Evolutionary conservation across 1,140 invertebrate genomes (phyloP).

Genomic region (Tetramorium parvispinum): DNA sequence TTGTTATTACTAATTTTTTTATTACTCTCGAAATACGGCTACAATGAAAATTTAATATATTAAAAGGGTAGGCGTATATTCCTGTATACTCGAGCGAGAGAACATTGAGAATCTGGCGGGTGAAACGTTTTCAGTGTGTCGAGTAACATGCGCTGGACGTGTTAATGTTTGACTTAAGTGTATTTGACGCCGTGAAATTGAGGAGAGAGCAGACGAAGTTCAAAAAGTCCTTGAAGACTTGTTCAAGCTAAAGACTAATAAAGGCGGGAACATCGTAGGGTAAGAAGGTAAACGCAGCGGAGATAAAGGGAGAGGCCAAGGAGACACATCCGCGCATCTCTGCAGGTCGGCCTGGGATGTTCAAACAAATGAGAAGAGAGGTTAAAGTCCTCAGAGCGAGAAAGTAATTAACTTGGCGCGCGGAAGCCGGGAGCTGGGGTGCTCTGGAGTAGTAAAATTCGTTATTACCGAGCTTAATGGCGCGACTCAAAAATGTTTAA

Average conservation of each 20-base stretch:
- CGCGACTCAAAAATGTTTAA: conserved; percentile 73
- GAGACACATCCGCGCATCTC: conserved; percentile 46
- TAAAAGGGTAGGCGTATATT: background rate
- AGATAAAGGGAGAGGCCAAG: conserved; percentile 58
- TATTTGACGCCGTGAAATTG: conserved; percentile 55
- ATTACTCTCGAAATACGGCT: background rate
- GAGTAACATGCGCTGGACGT: conserved; percentile 27
- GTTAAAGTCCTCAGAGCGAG: conserved; percentile 70
- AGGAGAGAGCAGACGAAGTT: conserved; percentile 38
- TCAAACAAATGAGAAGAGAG: conserved; percentile 73
- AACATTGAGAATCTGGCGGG: background rate
- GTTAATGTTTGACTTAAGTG: conserved; percentile 38
- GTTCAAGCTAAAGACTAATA: conserved; percentile 70
- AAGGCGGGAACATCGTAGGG: conserved; percentile 65
- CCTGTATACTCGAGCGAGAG: background rate
- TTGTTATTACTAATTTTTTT: background rate
- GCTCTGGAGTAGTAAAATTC: conserved; percentile 64
- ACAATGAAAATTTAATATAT: background rate
- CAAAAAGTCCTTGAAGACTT: conserved; percentile 59
- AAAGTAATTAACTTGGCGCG: conserved; percentile 72
- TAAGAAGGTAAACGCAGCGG: conserved; percentile 65
- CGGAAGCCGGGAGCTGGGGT: background rate
- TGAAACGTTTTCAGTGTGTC: background rate
- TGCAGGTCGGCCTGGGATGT: conserved; percentile 48
- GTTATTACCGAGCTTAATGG: conserved; percentile 73